Evolutionary conservation across 2,888 invertebrate species (phyloP), one percentile per base, ranked within the genome.

Genomic region (Dermolepida albohirtum): DNA sequence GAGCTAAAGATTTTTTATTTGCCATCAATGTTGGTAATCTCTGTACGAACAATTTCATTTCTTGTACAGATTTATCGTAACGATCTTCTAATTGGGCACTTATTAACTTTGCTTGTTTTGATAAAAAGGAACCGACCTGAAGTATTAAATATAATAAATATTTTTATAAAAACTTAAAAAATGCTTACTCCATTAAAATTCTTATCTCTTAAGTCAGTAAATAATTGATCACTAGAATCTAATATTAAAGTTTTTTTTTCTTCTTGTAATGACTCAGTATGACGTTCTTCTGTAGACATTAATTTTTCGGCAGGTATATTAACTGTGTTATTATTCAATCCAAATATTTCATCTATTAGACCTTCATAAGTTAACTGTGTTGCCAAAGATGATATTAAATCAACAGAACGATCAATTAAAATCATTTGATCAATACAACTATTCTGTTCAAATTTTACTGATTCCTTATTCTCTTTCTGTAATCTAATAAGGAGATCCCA

Each of bases 301-400:
- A 97, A 97, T 81, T 92, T 93, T 75, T 94, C 92, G 0, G 92
- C 91, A 0, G 97, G 96, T 76, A 98, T 88, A 52, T 91, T 89
- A 0, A 94, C 94, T 17, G 93, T 91, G 34, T 91, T 90, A 75
- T 88, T 90, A 74, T 91, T 91, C 68, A 98, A 94, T 40, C 93
- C 93, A 83, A 92, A 98, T 67, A 96, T 88, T 82, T 98, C 98
- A 84, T 99, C 99, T 72, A 99, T 94, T 6, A 99, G 87, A 2
- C 98, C 99, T 83, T 98, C 98, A 77, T 98, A 99, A 0, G 98
- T 98, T 40, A 98, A 88, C 79, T 98, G 99, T 0, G 97, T 97
- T 0, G 95, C 91, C 76, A 99, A 86, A 0, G 97, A 95, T 52
- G 96, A 94, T 54, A 98, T 88, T 64, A 97, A 88, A 86, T 99